Base-by-base conservation (phyloP, 2,113 vertebrate species). In the Scalopus aquaticus region DNA sequence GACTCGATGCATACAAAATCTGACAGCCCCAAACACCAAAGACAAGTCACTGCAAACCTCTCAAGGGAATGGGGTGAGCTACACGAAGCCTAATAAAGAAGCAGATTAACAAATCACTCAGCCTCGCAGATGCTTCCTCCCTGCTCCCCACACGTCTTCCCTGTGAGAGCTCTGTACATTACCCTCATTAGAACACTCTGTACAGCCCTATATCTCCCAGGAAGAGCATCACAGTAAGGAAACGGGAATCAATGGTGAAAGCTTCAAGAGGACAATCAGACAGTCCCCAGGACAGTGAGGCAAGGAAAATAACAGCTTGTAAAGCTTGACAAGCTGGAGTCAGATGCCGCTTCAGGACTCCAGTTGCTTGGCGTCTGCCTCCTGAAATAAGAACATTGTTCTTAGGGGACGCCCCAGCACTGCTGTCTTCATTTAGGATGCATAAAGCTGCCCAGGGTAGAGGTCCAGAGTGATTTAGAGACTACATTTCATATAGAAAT, bases 211-310 rank as follows among this genome's bases (percentile, higher is more conserved):
- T 85, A 51, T 94, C 77, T 95, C 92, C 93, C 95, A 65, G 64
- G 90, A 96, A 97, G 77, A 64, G n/a, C 78, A 79, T 96, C 90
- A 64, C 78, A 91, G 84, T 67, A 88, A 96, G 82, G 88, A 95
- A 96, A 93, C 13, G 26, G 60, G 96, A 96, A 95, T 97, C 96
- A 95, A 95, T 93, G 95, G 74, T 1, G 26, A 89, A 91, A 94
- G 87, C 96, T 95, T 97, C 95, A 94, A 96, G 95, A 98, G 93
- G 96, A 97, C 97, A 96, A 97, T 97, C 97, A 96, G 81, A 86
- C 95, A 91, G 82, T 83, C 90, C 95, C 92, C 91, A 90, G 95
- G 96, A 93, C 92, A 94, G 78, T 35, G 90, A 91, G 78, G 81
- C 94, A 90, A 91, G 77, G 92, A 95, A 96, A 96, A 96, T 95